Evolutionary conservation across 1,140 invertebrate species (phyloP).

Genomic region (Drusus annulatus): DNA sequence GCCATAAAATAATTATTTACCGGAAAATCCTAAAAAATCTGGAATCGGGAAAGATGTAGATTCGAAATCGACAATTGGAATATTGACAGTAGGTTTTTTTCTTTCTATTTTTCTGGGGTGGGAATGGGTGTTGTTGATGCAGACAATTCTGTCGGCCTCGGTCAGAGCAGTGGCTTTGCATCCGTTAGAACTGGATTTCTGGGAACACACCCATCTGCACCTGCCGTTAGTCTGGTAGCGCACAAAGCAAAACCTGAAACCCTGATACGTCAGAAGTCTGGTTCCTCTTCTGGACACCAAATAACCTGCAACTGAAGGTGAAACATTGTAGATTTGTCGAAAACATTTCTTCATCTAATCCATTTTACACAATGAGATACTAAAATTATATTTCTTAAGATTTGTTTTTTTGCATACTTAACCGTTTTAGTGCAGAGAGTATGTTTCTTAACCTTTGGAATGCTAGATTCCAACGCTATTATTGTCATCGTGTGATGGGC

Average conservation of each 20-base stretch:
- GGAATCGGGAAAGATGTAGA: slow-evolving; percentile 13
- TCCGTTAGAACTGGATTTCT: slow-evolving; percentile 28
- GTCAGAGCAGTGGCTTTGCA: slow-evolving; percentile 30
- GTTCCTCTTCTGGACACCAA: slow-evolving; percentile 33
- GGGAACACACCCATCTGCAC: slow-evolving; percentile 36
- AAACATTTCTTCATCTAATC: neutral
- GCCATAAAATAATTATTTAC: neutral
- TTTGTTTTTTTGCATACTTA: too few relatives aligned
- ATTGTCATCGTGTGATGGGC: too few relatives aligned
- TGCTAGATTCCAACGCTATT: too few relatives aligned
- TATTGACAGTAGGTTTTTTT: slow-evolving; percentile 30
- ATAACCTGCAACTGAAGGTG: slow-evolving; percentile 40
- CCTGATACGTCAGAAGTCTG: slow-evolving; percentile 37
- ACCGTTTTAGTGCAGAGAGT: too few relatives aligned
- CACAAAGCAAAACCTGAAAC: slow-evolving; percentile 34
- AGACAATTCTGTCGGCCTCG: slow-evolving; percentile 5
- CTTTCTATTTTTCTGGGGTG: slow-evolving; percentile 20
- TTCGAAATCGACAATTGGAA: slow-evolving; percentile 36
- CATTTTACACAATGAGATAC: too few relatives aligned
- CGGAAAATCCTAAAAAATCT: slow-evolving; percentile 19
- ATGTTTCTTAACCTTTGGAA: too few relatives aligned
- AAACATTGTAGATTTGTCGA: slow-evolving; percentile 8
- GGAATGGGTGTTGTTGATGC: slow-evolving; percentile 24
- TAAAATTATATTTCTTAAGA: too few relatives aligned
- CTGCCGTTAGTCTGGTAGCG: slow-evolving; percentile 9